Evolutionary conservation across 2,797 vertebrate genomes (phyloP), one percentile per base, ranked within the genome.

Genomic region (Acanthiza pusilla): DNA sequence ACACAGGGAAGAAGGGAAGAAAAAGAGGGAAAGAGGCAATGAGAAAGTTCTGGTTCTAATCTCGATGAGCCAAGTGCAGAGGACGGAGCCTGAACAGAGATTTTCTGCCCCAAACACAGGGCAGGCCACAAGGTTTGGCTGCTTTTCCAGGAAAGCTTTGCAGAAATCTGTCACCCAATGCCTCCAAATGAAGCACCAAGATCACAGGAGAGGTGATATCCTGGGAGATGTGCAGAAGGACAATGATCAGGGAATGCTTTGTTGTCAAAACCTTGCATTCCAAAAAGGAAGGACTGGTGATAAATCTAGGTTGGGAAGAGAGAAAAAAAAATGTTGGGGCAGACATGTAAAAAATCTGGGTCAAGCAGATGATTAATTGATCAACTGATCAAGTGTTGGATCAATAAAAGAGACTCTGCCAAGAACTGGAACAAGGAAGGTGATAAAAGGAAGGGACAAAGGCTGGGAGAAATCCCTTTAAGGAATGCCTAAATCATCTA

Each of bases 31-130:
- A 48, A 55, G 34, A 74, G 30, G 47, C 11, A 36, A 27, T 15
- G 53, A 30, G 55, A 67, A 73, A 76, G 9, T 10, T 79, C 38
- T 85, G 45, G 22, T 5, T 58, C 84, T 86, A 36, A 76, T 73
- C 29, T 6, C 1, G 0, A 42, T 23, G 20, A 73, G 14, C 21
- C 2, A 0, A 45, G 42, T 10, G 30, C 16, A 58, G 81, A 66
- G 34, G 27, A n/a, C 15, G 21, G 32, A 84, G 22, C 16, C 27
- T 25, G 11, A 77, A 48, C 18, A 62, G 36, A 62, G 29, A 23
- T 57, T 30, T 89, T 65, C 74, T 47, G 36, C 43, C 20, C 27
- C 13, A 23, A 57, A 68, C 5, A 36, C 5, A 12, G 20, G 6
- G 21, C 9, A 71, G 38, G 25, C 13, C n/a, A 7, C n/a, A 40